Percentiles rank a stretch among this genome's conserved stretches.
phyloP scores from a whole-genome alignment of 2,797 vertebrate genomes.

The Babyrousa celebensis region DNA sequence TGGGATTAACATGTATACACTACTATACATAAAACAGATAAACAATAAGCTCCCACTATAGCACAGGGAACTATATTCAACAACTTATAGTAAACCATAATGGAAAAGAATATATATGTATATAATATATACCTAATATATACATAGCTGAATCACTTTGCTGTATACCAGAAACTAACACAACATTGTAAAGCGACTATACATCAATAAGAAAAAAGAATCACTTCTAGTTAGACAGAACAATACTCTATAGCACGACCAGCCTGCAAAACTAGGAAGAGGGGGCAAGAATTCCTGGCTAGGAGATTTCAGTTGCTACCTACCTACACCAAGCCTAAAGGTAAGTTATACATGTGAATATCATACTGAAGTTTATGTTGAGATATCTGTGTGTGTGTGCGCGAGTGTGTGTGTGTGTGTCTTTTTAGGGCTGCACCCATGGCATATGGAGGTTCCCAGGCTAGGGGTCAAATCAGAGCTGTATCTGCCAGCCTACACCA shows the following conservation, averaged over 20 bases:
- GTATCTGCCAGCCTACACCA: too few species aligned
- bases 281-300: background rate
- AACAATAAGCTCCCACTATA: background rate
- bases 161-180: background rate
- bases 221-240: background rate
- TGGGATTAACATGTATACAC: background rate
- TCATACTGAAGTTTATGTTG: background rate
- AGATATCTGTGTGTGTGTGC: background rate
- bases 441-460: too few species aligned
- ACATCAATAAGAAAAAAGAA: background rate
- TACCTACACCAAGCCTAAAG: background rate
- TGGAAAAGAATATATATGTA: background rate
- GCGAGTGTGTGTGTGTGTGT: too few species aligned
- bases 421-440: too few species aligned
- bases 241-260: background rate
- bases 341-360: background rate
- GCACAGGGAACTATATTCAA: background rate
- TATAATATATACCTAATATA: background rate
- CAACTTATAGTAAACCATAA: background rate
- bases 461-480: too few species aligned
- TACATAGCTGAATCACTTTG: too few species aligned
- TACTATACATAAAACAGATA: background rate
- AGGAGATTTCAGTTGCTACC: background rate
- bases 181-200: background rate
- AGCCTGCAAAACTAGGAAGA: background rate